Conservation (phyloP, 2,113 vertebrate genomes). For the Tonatia bakeri region DNA sequence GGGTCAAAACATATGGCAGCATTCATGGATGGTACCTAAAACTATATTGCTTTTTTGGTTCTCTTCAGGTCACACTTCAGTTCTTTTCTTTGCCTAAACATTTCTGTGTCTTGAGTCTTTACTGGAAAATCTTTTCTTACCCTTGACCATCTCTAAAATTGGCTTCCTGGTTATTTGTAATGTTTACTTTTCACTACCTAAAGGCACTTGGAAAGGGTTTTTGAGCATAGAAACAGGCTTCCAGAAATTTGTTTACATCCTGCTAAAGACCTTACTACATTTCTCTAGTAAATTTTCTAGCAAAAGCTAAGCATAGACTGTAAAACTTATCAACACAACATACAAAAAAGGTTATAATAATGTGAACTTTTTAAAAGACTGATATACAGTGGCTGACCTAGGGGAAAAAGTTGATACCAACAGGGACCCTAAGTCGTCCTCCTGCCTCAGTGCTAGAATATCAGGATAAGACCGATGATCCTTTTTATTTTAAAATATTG, state of each 20-base stretch:
- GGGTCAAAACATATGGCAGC: background rate
- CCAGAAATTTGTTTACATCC: background rate
- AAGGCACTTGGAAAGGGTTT: background rate
- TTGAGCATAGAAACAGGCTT: background rate
- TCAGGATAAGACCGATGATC: background rate
- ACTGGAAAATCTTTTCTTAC: background rate
- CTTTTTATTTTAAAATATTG: background rate
- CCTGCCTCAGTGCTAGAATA: background rate
- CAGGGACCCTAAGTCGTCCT: background rate
- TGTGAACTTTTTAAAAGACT: background rate
- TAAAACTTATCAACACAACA: background rate
- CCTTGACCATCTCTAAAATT: background rate
- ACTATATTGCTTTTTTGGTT: background rate
- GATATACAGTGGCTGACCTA: background rate
- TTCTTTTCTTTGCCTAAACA: background rate
- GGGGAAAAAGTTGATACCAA: background rate
- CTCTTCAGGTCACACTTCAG: background rate
- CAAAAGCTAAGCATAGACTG: background rate
- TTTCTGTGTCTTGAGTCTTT: constrained; percentile 11
- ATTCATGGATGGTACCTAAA: background rate
- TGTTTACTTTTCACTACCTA: background rate
- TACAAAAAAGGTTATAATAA: background rate
- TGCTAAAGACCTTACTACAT: background rate
- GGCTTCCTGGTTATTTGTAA: background rate
- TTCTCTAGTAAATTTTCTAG: background rate